These are phyloP conservation scores for Edolisoma coerulescens DNA, from an alignment of 2,113 vertebrate species.

Conservation along the genomic window DNA sequence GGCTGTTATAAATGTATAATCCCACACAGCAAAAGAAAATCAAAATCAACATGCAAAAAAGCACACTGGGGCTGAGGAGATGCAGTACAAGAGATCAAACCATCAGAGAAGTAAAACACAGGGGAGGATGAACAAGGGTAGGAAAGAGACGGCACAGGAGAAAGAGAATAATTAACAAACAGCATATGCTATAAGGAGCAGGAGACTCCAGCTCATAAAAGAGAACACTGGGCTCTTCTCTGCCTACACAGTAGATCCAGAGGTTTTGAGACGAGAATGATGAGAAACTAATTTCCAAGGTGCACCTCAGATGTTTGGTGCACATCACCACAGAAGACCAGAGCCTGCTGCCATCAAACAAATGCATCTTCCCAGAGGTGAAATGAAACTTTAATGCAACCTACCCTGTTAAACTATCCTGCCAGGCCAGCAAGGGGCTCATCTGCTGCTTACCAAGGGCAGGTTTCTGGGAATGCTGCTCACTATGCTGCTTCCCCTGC, in stretches of 20 bases:
- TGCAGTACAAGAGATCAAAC: background rate
- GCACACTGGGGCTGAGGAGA: background rate
- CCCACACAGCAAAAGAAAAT: background rate
- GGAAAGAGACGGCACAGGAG: background rate
- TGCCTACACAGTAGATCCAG: background rate
- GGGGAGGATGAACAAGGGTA: background rate
- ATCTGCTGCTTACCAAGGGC: background rate
- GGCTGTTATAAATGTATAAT: constrained; percentile 20
- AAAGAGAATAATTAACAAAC: background rate
- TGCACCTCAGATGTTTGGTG: background rate
- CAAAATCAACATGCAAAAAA: background rate
- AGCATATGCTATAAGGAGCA: background rate
- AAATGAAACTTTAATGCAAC: background rate
- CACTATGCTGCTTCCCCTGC: background rate
- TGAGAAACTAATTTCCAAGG: background rate
- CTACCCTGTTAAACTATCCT: background rate
- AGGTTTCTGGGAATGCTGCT: background rate
- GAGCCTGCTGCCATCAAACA: background rate
- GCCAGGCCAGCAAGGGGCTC: background rate
- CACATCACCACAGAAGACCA: background rate
- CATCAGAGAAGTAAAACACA: background rate
- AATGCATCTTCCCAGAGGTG: background rate
- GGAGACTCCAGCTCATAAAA: background rate
- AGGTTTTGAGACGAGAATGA: background rate
- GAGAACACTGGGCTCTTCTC: background rate